phyloP scores from a whole-genome alignment of 2,113 vertebrate species.

The Pygathrix nemaeus region DNA sequence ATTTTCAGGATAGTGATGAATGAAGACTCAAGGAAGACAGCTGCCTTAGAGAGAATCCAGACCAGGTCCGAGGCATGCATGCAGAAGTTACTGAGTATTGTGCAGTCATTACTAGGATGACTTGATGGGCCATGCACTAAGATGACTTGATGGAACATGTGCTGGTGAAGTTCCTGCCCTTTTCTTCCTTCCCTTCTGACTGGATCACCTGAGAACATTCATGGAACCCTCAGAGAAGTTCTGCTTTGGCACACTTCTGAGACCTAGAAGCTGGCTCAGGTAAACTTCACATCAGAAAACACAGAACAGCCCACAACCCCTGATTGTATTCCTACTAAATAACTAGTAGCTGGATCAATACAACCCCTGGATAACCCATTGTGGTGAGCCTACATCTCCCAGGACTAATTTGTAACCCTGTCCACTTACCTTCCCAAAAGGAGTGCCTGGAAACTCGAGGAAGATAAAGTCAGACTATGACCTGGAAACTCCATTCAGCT shows the following conservation, averaged over 20 bases:
- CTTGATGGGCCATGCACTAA: background rate
- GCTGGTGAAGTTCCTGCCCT: background rate
- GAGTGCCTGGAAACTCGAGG: background rate
- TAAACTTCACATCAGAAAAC: background rate
- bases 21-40: background rate
- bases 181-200: background rate
- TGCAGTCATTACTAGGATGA: background rate
- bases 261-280: background rate
- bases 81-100: background rate
- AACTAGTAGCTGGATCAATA: background rate
- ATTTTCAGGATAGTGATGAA: background rate
- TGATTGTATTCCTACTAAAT: background rate
- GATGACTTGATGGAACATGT: background rate
- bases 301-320: background rate
- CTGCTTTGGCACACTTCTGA: background rate
- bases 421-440: background rate
- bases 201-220: background rate
- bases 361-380: background rate
- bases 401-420: background rate
- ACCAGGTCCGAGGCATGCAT: too few species aligned
- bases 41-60: rapidly evolving
- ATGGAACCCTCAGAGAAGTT: background rate
- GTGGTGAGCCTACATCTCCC: background rate
- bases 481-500: background rate
- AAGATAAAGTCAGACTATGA: background rate